These are phyloP conservation scores for Ceyx margarethae DNA, from an alignment of 2,113 vertebrate species.

Conservation along the genomic window DNA sequence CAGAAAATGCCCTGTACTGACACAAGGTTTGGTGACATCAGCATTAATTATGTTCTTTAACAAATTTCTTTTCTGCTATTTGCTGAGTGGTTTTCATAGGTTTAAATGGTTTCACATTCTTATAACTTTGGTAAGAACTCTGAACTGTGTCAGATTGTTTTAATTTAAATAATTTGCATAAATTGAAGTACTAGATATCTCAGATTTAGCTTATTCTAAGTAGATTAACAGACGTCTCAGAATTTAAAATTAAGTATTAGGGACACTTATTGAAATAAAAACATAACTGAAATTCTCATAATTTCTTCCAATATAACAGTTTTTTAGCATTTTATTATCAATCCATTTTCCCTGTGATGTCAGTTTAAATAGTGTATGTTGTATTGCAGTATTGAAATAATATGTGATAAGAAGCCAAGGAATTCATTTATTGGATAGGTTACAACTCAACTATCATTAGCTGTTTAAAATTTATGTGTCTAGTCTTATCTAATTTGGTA, in stretches of 20 bases:
- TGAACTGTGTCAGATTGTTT: background rate
- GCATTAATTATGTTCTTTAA: background rate
- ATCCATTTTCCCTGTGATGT: background rate
- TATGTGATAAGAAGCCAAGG: background rate
- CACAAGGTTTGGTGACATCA: background rate
- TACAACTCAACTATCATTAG: background rate
- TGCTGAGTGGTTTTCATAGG: background rate
- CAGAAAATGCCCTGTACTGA: background rate
- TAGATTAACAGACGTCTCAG: background rate
- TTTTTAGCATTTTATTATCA: background rate
- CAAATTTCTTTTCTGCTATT: background rate
- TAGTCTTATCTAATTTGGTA: background rate
- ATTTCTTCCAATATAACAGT: background rate
- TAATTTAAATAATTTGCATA: slow-evolving; percentile 2
- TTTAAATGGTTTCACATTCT: background rate
- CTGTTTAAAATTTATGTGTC: background rate
- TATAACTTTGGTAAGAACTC: background rate
- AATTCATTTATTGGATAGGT: background rate
- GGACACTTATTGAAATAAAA: background rate
- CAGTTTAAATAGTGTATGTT: background rate
- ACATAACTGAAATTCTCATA: background rate
- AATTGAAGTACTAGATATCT: background rate
- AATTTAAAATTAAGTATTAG: slow-evolving; percentile 19
- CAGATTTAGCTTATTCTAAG: background rate
- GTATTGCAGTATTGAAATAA: background rate